phyloP scores from a whole-genome alignment of 2,113 vertebrate genomes.

The Vulpes lagopus region DNA sequence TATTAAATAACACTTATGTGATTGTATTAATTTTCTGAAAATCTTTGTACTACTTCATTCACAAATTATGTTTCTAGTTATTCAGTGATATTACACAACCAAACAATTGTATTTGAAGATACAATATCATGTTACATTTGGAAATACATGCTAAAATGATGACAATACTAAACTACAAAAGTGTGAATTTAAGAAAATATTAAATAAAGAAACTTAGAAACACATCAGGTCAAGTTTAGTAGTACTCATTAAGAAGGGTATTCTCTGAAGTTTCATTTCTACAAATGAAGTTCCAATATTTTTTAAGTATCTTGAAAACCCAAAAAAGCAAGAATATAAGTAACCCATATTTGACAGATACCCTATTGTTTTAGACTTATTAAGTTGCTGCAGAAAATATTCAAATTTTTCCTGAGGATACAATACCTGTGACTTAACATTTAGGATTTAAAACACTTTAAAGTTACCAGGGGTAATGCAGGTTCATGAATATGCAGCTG shows the following conservation, averaged over 20 bases:
- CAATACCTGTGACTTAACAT: neutral
- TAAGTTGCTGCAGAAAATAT: neutral
- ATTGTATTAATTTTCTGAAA: neutral
- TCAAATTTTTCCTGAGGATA: neutral
- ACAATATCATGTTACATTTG: neutral
- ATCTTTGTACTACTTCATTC: neutral
- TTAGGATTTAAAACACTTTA: neutral
- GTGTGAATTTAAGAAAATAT: neutral
- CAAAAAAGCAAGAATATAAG: neutral
- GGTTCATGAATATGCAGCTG: rapidly evolving
- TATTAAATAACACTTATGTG: neutral
- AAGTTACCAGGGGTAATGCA: neutral
- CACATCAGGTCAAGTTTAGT: neutral
- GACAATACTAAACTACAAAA: neutral
- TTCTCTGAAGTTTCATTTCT: neutral
- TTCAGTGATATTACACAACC: neutral
- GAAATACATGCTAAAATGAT: neutral
- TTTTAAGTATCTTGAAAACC: neutral
- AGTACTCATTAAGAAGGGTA: neutral
- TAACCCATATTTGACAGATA: neutral
- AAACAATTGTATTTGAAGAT: neutral
- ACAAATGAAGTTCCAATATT: neutral
- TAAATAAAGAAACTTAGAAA: neutral
- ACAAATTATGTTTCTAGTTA: neutral
- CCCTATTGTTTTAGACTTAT: neutral